A percentile compares a stretch with the other conserved stretches of the same genome.
These are phyloP conservation scores for Bovichtus variegatus DNA, from an alignment of 2,797 vertebrate species.

Conservation along the genomic window DNA sequence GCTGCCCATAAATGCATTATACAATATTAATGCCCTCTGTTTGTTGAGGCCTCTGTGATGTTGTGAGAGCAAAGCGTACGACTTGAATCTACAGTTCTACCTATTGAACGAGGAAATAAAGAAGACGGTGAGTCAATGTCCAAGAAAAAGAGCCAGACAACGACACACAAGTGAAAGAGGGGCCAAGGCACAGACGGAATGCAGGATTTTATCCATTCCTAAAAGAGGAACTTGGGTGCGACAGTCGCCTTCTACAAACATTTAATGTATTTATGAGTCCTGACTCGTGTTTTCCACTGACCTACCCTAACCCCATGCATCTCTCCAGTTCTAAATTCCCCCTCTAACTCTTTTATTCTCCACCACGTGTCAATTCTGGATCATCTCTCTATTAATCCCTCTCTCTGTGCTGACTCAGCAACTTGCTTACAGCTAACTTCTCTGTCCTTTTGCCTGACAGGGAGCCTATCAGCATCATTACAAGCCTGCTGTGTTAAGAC, in stretches of 20 bases:
- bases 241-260: slow-evolving; percentile 8
- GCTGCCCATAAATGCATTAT: slow-evolving; percentile 41
- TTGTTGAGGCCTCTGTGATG: background rate
- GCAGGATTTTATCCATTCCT: slow-evolving; percentile 1
- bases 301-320: background rate
- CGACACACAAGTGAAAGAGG: background rate
- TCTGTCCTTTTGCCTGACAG: slow-evolving; percentile 5
- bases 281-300: slow-evolving; percentile 35
- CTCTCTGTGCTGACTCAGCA: slow-evolving; percentile 64
- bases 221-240: slow-evolving; percentile 29
- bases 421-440: slow-evolving; percentile 29
- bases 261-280: slow-evolving; percentile 25
- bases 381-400: slow-evolving; percentile 25
- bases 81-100: slow-evolving; percentile 16
- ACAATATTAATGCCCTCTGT: slow-evolving; percentile 59
- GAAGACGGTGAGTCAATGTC: background rate
- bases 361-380: slow-evolving; percentile 28
- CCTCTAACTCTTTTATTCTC: slow-evolving; percentile 1
- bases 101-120: slow-evolving; percentile 2
- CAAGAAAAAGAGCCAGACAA: slow-evolving; percentile 8
- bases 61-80: background rate
- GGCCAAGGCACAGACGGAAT: background rate
- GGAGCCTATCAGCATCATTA: slow-evolving; percentile 33
- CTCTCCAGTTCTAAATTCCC: background rate
- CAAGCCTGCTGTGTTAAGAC: slow-evolving; percentile 32